phyloP scores from a whole-genome alignment of 2,797 vertebrate species.

The Parauchenoglanis ngamensis region DNA sequence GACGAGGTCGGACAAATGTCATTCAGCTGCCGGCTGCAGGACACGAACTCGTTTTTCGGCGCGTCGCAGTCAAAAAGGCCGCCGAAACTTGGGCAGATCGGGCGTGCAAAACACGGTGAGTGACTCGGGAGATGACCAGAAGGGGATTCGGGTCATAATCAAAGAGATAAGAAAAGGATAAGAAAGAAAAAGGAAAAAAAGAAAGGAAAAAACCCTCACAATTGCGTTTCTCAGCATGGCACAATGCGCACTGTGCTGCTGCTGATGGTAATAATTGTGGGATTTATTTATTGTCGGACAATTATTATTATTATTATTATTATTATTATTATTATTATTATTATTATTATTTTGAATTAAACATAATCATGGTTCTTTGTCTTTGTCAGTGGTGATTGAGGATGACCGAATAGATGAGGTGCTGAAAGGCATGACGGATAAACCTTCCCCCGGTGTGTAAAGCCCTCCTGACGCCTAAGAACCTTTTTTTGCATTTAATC shows the following conservation, averaged over 20 bases:
- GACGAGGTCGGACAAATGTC: slow-evolving; percentile 92
- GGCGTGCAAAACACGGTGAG: slow-evolving; percentile 94
- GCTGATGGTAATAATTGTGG: neutral
- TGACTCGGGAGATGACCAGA: too few relatives aligned
- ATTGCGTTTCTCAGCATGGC: neutral
- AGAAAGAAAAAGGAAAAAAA: neutral
- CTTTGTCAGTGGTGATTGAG: slow-evolving; percentile 92
- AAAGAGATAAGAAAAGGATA: neutral
- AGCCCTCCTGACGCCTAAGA: slow-evolving; percentile 72
- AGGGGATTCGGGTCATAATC: too few relatives aligned
- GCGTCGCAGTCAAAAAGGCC: slow-evolving; percentile 94
- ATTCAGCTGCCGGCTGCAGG: slow-evolving; percentile 97
- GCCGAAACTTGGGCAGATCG: slow-evolving; percentile 96
- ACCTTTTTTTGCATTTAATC: slow-evolving; percentile 81
- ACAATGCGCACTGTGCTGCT: neutral
- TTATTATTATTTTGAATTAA: neutral
- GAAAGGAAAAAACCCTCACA: neutral
- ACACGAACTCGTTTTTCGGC: slow-evolving; percentile 94
- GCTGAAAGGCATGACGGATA: slow-evolving; percentile 97
- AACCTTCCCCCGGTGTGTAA: slow-evolving; percentile 95
- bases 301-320: neutral
- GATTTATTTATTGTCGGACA: neutral
- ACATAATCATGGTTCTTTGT: slow-evolving; percentile 1
- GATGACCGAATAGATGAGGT: slow-evolving; percentile 99
- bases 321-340: neutral